A percentile compares a stretch with the other conserved stretches of the same genome.
phyloP scores from a whole-genome alignment of 2,113 vertebrate species.

The Heterocephalus glaber region DNA sequence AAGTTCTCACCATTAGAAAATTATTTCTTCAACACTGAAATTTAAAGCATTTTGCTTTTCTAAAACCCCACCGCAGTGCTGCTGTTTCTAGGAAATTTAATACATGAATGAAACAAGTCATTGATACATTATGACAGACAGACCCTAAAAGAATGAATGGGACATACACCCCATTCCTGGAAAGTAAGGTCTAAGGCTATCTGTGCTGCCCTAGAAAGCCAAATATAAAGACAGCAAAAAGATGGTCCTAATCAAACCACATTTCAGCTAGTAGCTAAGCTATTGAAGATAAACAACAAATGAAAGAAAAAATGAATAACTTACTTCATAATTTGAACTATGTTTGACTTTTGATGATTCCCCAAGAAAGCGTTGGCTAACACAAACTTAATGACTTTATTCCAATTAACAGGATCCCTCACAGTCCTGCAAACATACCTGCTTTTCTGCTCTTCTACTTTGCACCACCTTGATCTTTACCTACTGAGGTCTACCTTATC shows the following conservation, averaged over 20 bases:
- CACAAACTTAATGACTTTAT: not conserved
- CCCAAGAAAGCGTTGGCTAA: not conserved
- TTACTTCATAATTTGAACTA: not conserved
- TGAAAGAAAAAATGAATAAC: not conserved
- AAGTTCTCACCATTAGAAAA: constrained; percentile 16
- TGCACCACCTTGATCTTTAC: not conserved
- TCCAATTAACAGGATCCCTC: not conserved
- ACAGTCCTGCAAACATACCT: not conserved
- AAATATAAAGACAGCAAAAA: not conserved
- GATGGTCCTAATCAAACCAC: not conserved
- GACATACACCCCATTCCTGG: no score
- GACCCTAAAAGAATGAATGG: not conserved
- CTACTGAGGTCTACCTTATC: not conserved
- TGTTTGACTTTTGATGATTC: not conserved
- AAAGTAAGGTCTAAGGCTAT: not conserved
- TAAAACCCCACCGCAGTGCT: not conserved
- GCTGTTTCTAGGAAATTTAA: not conserved
- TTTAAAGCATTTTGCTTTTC: not conserved
- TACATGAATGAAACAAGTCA: not conserved
- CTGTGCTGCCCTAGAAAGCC: not conserved
- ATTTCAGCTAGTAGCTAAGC: not conserved
- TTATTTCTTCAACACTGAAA: constrained; percentile 1
- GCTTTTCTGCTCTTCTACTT: not conserved
- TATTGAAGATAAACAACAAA: not conserved
- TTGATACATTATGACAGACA: not conserved